Evolutionary conservation across 1,140 invertebrate genomes (phyloP).

Genomic region (Gonioctena quinquepunctata): DNA sequence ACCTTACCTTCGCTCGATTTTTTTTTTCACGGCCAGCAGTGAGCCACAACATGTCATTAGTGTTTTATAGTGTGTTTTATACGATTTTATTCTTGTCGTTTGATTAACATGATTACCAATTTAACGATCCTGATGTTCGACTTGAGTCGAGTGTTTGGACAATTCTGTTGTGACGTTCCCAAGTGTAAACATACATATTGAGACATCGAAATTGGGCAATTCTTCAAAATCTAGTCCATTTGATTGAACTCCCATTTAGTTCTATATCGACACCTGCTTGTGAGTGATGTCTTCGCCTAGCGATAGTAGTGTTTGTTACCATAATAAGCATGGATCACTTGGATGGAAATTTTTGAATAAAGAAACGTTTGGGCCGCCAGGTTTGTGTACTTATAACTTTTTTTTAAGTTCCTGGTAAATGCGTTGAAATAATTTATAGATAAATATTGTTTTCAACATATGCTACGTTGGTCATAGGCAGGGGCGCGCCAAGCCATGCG

Average conservation of each 20-base stretch:
- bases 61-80: background rate
- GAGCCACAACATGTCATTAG: background rate
- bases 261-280: background rate
- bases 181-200: background rate
- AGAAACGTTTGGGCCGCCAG: conserved; percentile 13
- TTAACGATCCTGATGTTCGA: background rate
- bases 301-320: background rate
- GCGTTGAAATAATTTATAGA: too few species aligned
- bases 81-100: background rate
- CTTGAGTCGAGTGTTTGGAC: background rate
- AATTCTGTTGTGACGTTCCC: too few species aligned
- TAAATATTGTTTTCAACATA: too few species aligned
- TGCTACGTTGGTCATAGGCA: too few species aligned
- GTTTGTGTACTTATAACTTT: background rate
- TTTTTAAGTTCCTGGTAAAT: too few species aligned
- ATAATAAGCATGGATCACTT: background rate
- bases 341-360: conserved; percentile 17
- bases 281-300: background rate
- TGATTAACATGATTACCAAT: background rate
- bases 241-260: background rate
- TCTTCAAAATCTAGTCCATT: background rate
- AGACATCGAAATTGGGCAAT: background rate
- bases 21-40: background rate
- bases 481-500: too few species aligned
- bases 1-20: too few species aligned